Percentiles rank a stretch among this genome's conserved stretches.
Conservation (phyloP, 2,888 invertebrate genomes). For the Dusona sp. region DNA sequence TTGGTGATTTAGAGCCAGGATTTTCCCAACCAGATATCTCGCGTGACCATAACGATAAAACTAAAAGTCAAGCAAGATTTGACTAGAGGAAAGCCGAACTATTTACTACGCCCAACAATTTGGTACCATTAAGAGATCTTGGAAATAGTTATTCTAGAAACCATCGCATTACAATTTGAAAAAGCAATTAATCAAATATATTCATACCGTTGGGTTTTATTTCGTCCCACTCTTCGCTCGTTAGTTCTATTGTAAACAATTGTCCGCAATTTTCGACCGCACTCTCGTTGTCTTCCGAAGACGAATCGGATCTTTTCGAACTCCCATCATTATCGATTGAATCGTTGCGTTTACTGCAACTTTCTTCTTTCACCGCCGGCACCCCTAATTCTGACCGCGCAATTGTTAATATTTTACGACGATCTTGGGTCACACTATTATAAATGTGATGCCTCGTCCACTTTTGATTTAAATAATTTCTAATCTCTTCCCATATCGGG, state of each 20-base stretch:
- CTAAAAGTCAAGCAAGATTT: slow-evolving; percentile 29
- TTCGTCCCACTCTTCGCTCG: not conserved
- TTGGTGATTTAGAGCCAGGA: slow-evolving; percentile 87
- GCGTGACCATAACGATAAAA: slow-evolving; percentile 55
- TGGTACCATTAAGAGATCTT: not conserved
- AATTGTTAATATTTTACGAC: slow-evolving; percentile 1
- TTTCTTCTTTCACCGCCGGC: not conserved
- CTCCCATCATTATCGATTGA: not conserved
- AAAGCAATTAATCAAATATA: not conserved
- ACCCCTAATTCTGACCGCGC: not conserved
- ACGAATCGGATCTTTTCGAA: not conserved
- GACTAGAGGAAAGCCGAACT: slow-evolving; percentile 85
- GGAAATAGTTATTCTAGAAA: not conserved
- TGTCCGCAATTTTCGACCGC: not conserved
- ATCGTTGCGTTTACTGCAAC: not conserved
- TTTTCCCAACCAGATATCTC: slow-evolving; percentile 69
- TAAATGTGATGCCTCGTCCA: not conserved
- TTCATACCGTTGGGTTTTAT: not conserved
- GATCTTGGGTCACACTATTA: not conserved
- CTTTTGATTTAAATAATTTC: not conserved
- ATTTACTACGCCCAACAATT: too few relatives aligned
- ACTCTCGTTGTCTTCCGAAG: not conserved
- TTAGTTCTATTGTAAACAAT: not conserved
- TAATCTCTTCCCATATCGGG: not conserved
- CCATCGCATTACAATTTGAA: not conserved